These are phyloP conservation scores for Hypanus sabinus DNA, from an alignment of 2,113 vertebrate species.

Conservation along the genomic window DNA sequence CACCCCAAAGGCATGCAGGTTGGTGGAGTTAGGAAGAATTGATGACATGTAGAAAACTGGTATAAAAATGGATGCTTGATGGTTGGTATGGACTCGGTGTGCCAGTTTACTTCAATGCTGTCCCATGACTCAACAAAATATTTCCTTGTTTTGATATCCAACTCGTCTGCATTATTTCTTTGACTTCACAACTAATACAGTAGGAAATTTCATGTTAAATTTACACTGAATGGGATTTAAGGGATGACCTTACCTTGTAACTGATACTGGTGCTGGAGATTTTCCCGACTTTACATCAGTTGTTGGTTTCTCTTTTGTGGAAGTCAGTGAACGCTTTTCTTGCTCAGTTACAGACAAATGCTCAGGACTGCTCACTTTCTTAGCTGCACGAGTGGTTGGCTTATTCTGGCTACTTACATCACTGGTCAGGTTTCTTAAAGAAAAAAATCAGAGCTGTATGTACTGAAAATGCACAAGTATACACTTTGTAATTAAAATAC, in stretches of 20 bases:
- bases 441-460: not conserved
- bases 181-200: not conserved
- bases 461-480: not conserved
- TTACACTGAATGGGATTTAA: no score
- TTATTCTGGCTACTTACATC: constrained; percentile 18
- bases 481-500: not conserved
- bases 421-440: constrained; percentile 6
- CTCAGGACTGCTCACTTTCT: constrained; percentile 21
- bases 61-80: no score
- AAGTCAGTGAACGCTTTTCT: constrained; percentile 16
- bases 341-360: constrained; percentile 17
- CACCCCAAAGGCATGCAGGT: no score
- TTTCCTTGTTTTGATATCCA: not conserved
- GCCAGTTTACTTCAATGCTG: no score
- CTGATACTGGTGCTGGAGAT: not conserved
- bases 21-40: no score
- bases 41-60: no score
- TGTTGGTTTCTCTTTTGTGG: constrained; percentile 12
- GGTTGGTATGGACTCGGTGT: no score
- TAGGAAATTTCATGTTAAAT: not conserved
- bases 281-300: constrained; percentile 12
- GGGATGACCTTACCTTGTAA: constrained; percentile 14
- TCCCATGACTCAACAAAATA: not conserved
- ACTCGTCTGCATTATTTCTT: not conserved
- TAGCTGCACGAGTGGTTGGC: constrained; percentile 30